Conservation (phyloP, 2,797 vertebrate species). For the Falco berigora region DNA sequence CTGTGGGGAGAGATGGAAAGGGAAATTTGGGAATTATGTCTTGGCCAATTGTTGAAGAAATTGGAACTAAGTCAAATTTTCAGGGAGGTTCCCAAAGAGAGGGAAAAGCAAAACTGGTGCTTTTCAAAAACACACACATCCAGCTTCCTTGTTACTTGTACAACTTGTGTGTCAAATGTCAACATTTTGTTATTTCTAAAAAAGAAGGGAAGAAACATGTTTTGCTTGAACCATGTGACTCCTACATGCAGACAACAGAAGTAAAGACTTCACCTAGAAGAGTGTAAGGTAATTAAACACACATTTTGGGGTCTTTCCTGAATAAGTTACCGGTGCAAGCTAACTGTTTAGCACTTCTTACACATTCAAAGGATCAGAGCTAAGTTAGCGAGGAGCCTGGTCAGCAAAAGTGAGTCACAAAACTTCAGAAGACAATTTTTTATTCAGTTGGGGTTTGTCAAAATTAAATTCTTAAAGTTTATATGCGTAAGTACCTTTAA, state of each 20-base stretch:
- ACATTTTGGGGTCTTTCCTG: background rate
- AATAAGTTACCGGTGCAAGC: background rate
- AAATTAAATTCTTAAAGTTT: background rate
- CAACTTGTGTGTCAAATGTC: conserved; percentile 5
- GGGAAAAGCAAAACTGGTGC: background rate
- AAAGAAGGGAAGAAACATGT: background rate
- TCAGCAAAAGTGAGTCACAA: background rate
- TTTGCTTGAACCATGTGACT: background rate
- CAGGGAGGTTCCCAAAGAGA: conserved; percentile 24
- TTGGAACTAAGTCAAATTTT: conserved; percentile 39
- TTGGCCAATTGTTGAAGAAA: conserved; percentile 44
- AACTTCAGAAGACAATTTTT: background rate
- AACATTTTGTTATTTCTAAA: conserved; percentile 28
- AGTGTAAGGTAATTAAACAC: background rate
- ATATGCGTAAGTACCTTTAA: background rate
- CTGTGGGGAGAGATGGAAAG: conserved; percentile 25
- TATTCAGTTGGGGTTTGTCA: background rate
- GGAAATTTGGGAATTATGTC: conserved; percentile 40
- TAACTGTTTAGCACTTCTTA: background rate
- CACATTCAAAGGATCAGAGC: background rate
- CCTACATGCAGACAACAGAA: background rate
- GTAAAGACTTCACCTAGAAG: background rate
- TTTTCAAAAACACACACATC: background rate
- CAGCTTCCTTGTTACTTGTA: conserved; percentile 5
- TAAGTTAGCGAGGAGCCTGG: background rate